phyloP scores from a whole-genome alignment of 1,140 invertebrate genomes.

The Bombus sylvicola region DNA sequence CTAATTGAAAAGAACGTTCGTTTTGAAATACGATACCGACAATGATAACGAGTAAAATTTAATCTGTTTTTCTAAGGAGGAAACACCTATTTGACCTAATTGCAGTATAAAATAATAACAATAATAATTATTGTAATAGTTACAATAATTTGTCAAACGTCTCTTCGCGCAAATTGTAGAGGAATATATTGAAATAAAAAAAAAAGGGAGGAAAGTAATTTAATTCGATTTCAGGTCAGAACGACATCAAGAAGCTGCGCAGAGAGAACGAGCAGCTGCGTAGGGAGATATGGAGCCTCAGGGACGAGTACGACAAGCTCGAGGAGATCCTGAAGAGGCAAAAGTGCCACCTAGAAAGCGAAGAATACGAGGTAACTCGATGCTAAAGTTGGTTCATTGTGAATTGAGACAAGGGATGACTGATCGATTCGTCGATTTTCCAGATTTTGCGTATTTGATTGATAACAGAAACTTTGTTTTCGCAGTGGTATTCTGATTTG shows the following conservation, averaged over 20 bases:
- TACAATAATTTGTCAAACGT: no score
- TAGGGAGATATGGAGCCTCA: constrained; percentile 92
- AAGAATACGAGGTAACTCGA: constrained; percentile 78
- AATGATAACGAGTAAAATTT: no score
- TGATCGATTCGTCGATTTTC: constrained; percentile 18
- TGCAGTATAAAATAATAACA: no score
- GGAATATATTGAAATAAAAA: no score
- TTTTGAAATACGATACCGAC: no score
- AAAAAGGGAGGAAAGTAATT: neutral
- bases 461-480: neutral
- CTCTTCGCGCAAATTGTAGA: no score
- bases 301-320: constrained; percentile 93
- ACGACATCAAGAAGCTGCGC: constrained; percentile 93
- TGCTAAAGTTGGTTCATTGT: neutral
- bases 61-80: no score
- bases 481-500: neutral
- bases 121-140: no score
- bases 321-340: constrained; percentile 89
- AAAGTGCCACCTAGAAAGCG: constrained; percentile 83
- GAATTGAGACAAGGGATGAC: neutral
- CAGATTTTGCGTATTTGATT: neutral
- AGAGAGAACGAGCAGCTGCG: constrained; percentile 93
- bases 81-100: no score
- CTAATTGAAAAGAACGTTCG: no score
- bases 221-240: constrained; percentile 87